Conservation (phyloP, 2,888 invertebrate genomes). For the Drosophila barbarae region DNA sequence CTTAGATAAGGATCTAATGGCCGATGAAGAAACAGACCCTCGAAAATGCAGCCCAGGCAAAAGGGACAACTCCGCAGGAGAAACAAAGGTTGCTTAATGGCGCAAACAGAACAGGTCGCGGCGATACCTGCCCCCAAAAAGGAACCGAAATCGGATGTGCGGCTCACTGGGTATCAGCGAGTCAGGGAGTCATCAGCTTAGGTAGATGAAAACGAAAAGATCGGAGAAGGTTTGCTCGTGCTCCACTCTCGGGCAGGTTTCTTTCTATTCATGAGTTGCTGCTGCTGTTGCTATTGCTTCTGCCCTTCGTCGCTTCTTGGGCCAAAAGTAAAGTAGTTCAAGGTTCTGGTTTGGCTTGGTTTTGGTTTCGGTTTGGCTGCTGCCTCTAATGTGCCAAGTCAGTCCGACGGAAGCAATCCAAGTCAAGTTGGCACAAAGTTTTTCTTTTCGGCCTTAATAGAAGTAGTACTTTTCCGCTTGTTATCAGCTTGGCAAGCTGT, state of each 20-base stretch:
- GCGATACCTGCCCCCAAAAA: slow-evolving; percentile 24
- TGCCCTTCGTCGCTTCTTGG: slow-evolving; percentile 28
- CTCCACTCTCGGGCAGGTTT: slow-evolving; percentile 31
- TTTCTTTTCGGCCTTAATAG: slow-evolving; percentile 9
- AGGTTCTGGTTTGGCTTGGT: slow-evolving; percentile 38
- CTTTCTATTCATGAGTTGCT: slow-evolving; percentile 28
- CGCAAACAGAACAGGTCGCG: slow-evolving; percentile 33
- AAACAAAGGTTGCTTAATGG: slow-evolving; percentile 8
- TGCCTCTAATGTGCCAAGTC: slow-evolving; percentile 39
- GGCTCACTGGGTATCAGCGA: slow-evolving; percentile 45
- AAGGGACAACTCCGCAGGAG: slow-evolving; percentile 24
- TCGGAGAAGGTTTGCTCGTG: slow-evolving; percentile 1
- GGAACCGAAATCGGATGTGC: slow-evolving; percentile 59
- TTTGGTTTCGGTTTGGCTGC: slow-evolving; percentile 1
- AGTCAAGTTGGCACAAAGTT: slow-evolving; percentile 19
- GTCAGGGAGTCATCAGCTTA: slow-evolving; percentile 35
- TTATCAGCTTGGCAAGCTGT: slow-evolving; percentile 16
- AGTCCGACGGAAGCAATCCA: slow-evolving; percentile 19
- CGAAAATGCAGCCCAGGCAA: slow-evolving; percentile 37
- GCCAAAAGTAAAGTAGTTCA: slow-evolving; percentile 43
- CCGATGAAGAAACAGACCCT: slow-evolving; percentile 33
- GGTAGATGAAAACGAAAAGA: slow-evolving; percentile 39
- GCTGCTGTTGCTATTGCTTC: slow-evolving; percentile 14
- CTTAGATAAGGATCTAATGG: slow-evolving; percentile 68
- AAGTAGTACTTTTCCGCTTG: slow-evolving; percentile 7